Percentiles rank a stretch among this genome's conserved stretches.
Evolutionary conservation across 2,797 vertebrate genomes (phyloP).

Genomic region (Momotus momota): DNA sequence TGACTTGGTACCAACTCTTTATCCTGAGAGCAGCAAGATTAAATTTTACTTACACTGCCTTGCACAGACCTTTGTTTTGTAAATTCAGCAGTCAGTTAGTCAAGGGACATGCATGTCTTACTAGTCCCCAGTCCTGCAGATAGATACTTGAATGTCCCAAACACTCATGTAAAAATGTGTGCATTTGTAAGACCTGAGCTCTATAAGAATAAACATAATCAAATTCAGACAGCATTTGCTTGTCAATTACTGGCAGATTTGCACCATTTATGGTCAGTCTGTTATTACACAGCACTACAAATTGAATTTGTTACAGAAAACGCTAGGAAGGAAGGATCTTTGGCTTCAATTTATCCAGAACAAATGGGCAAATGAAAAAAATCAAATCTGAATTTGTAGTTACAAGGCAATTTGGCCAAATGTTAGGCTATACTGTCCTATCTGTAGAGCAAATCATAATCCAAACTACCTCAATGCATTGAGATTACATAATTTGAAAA

Average conservation of each 20-base stretch:
- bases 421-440: not conserved
- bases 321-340: constrained; percentile 47
- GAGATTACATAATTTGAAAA: not conserved
- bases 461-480: not conserved
- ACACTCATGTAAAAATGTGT: not conserved
- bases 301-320: constrained; percentile 70
- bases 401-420: constrained; percentile 57
- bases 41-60: not conserved
- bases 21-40: not conserved
- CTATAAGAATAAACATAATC: constrained; percentile 45
- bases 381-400: constrained; percentile 47
- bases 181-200: not conserved
- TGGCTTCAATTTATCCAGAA: constrained; percentile 57
- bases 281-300: constrained; percentile 44
- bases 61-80: not conserved
- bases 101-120: not conserved
- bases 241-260: constrained; percentile 60
- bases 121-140: not conserved
- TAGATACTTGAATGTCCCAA: not conserved
- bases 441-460: constrained; percentile 1
- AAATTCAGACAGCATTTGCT: constrained; percentile 53
- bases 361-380: constrained; percentile 60
- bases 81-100: not conserved
- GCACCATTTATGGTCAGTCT: constrained; percentile 42
- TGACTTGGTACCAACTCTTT: not conserved